Conservation (phyloP, 2,888 invertebrate species). For the Apamea sordens region DNA sequence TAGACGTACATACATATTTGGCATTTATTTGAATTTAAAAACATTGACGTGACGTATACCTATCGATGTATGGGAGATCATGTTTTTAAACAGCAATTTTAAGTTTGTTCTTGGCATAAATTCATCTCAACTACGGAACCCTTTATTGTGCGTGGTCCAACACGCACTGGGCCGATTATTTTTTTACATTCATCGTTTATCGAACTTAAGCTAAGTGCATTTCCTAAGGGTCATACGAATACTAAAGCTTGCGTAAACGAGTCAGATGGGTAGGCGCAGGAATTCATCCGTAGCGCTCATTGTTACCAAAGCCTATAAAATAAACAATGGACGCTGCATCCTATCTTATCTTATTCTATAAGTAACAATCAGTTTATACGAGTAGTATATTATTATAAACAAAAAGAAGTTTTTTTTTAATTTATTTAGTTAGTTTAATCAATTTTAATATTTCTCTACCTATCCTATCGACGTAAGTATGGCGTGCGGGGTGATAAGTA, state of each 20-base stretch:
- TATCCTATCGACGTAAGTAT: background rate
- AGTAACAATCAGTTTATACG: conserved; percentile 60
- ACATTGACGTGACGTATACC: background rate
- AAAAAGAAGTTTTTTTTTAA: background rate
- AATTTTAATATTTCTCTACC: background rate
- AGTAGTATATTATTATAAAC: conserved; percentile 4
- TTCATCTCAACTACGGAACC: background rate
- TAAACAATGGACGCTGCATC: conserved; percentile 75
- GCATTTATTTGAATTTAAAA: no score
- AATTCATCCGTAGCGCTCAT: conserved; percentile 73
- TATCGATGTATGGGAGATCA: background rate
- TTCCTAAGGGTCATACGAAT: conserved; percentile 41
- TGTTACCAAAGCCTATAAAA: conserved; percentile 75
- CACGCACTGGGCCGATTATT: background rate
- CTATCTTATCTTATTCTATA: conserved; percentile 68
- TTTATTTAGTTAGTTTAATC: background rate
- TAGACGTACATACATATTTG: no score
- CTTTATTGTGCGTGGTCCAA: background rate
- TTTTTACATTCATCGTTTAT: background rate
- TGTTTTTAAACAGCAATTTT: background rate
- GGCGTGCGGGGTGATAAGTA: background rate
- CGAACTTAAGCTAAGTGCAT: conserved; percentile 15
- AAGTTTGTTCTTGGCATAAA: background rate
- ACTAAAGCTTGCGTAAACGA: conserved; percentile 61
- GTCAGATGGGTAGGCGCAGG: conserved; percentile 64